Evolutionary conservation across 2,113 vertebrate genomes (phyloP).

Genomic region (Neopipo cinnamomea): DNA sequence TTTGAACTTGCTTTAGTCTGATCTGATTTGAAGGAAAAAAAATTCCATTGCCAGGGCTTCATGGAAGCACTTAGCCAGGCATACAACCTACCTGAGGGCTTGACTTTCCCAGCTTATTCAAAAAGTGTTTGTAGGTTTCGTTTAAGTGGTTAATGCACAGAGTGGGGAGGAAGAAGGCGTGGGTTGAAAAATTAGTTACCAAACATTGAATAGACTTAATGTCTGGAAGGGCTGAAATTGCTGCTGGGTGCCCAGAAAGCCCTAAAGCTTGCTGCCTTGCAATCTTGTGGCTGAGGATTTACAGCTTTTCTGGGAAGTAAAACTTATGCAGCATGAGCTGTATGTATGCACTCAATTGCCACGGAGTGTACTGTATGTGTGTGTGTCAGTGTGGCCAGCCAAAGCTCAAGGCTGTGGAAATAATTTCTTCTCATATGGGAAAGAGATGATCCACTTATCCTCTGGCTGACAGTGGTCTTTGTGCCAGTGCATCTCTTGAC

Average conservation of each 20-base stretch:
- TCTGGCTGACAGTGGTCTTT: background rate
- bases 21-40: background rate
- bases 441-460: background rate
- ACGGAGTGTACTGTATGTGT: fast-evolving
- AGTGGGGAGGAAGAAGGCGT: background rate
- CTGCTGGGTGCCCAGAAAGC: background rate
- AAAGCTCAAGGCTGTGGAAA: background rate
- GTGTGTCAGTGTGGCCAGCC: background rate
- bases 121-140: background rate
- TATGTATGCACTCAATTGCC: background rate
- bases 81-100: background rate
- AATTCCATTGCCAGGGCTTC: background rate
- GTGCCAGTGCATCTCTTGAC: background rate
- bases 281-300: background rate
- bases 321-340: background rate
- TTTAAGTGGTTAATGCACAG: background rate
- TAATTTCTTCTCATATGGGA: background rate
- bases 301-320: background rate
- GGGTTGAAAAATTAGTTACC: background rate
- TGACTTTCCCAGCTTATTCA: background rate
- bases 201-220: background rate
- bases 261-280: background rate
- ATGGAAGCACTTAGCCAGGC: background rate
- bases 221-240: background rate
- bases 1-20: background rate